phyloP scores from a whole-genome alignment of 1,140 invertebrate species.

The Asbolus verrucosus region DNA sequence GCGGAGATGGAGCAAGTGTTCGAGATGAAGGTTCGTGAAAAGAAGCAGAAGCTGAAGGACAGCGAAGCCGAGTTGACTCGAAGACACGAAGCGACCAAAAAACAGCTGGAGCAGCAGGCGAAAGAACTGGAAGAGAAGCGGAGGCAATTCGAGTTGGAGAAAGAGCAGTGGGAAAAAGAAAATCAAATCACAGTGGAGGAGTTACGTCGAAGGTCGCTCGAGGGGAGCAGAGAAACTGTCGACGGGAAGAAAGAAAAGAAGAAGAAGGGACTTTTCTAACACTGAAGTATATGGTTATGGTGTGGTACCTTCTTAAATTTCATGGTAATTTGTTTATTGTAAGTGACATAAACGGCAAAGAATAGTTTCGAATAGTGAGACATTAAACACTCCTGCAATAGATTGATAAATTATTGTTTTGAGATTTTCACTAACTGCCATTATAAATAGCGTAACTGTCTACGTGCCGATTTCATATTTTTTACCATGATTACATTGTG shows the following conservation, averaged over 20 bases:
- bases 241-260: conserved; percentile 65
- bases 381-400: conserved; percentile 44
- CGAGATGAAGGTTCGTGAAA: conserved; percentile 90
- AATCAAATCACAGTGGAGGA: conserved; percentile 90
- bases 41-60: conserved; percentile 93
- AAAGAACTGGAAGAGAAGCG: conserved; percentile 92
- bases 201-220: conserved; percentile 83
- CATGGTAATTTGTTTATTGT: conserved; percentile 45
- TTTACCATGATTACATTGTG: conserved; percentile 46
- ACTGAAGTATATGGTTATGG: conserved; percentile 46
- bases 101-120: conserved; percentile 85
- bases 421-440: conserved; percentile 43
- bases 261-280: conserved; percentile 64
- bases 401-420: conserved; percentile 45
- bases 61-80: conserved; percentile 85
- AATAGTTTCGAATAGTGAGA: conserved; percentile 39
- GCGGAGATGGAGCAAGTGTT: conserved; percentile 93
- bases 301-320: conserved; percentile 39
- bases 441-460: conserved; percentile 47
- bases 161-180: conserved; percentile 88
- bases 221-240: conserved; percentile 84
- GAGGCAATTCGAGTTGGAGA: conserved; percentile 88
- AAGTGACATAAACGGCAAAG: conserved; percentile 27
- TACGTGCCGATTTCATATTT: conserved; percentile 46
- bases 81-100: conserved; percentile 73